Evolutionary conservation across 2,113 vertebrate genomes (phyloP).

Genomic region (Notarius lentiginosus): DNA sequence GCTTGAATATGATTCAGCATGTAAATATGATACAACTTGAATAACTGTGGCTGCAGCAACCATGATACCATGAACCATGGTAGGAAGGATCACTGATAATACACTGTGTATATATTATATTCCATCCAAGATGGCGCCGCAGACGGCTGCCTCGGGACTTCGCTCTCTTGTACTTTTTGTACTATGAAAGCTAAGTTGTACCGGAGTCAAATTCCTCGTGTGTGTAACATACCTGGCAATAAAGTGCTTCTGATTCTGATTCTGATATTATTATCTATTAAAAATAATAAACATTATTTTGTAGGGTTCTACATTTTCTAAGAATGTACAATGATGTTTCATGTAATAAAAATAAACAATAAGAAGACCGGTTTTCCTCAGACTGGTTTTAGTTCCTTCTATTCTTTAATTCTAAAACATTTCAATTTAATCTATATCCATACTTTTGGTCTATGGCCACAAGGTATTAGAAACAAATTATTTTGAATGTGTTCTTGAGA

Average conservation of each 20-base stretch:
- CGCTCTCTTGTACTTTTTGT: too few relatives aligned
- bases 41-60: background rate
- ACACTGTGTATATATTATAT: background rate
- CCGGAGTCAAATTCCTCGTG: too few relatives aligned
- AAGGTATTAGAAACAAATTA: background rate
- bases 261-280: background rate
- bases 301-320: background rate
- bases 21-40: slow-evolving; percentile 24
- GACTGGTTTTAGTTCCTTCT: background rate
- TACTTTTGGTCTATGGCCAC: background rate
- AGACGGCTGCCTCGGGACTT: too few relatives aligned
- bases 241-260: too few relatives aligned
- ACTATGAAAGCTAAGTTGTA: too few relatives aligned
- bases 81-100: background rate
- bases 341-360: background rate
- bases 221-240: too few relatives aligned
- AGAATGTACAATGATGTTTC: background rate
- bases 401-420: background rate
- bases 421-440: background rate
- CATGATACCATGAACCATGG: background rate
- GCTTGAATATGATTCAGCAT: slow-evolving; percentile 5
- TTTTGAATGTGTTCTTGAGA: background rate
- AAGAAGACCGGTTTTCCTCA: background rate
- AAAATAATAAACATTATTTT: background rate
- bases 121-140: too few relatives aligned